These are phyloP conservation scores for Rhabdophis nuchalis DNA, from an alignment of 2,797 vertebrate genomes.

Conservation along the genomic window DNA sequence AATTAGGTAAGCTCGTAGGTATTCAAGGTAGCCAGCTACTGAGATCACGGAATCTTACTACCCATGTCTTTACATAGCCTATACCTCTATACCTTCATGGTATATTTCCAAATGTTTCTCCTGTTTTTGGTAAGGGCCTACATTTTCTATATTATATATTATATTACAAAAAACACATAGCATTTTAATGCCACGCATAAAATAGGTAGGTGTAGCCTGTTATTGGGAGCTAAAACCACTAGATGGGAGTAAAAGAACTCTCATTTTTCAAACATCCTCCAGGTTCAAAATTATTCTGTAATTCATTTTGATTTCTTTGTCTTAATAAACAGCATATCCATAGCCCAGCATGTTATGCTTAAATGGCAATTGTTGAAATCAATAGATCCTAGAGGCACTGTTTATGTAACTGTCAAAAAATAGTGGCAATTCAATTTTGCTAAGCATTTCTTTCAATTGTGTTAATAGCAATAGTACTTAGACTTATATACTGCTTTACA, in stretches of 20 bases:
- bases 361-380: background rate
- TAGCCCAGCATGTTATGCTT: background rate
- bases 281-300: rapidly evolving
- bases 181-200: background rate
- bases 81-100: too few relatives aligned
- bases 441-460: background rate
- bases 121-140: rapidly evolving
- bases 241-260: slow-evolving; percentile 47
- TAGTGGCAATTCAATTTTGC: background rate
- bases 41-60: too few relatives aligned
- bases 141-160: background rate
- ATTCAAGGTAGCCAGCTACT: too few relatives aligned
- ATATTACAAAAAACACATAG: background rate
- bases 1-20: too few relatives aligned
- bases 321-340: background rate
- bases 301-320: background rate
- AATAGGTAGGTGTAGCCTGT: rapidly evolving
- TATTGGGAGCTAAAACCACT: background rate
- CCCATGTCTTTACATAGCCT: too few relatives aligned
- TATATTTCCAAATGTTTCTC: background rate
- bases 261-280: rapidly evolving
- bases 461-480: too few relatives aligned
- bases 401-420: background rate
- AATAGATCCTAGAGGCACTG: background rate
- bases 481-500: too few relatives aligned